Percentiles rank a stretch among this genome's conserved stretches.
Conservation (phyloP, 2,113 vertebrate genomes). For the Grammomys dolichurus region DNA sequence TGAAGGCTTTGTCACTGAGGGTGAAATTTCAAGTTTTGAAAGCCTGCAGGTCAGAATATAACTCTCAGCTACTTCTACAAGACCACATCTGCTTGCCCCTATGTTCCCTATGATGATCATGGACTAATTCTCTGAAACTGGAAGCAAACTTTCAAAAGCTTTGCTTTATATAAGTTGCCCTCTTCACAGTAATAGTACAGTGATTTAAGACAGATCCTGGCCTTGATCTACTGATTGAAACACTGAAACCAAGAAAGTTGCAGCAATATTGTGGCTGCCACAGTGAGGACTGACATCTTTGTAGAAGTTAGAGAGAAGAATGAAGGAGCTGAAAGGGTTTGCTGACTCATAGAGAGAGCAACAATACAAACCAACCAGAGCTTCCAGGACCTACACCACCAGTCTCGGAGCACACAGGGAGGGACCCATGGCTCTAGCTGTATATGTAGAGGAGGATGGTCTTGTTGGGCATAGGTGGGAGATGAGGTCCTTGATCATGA, state of each 20-base stretch:
- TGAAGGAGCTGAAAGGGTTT: too few species aligned
- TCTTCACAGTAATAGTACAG: not conserved
- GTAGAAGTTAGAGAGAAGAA: too few species aligned
- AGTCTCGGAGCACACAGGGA: too few species aligned
- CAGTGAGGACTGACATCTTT: not conserved
- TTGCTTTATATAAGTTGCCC: not conserved
- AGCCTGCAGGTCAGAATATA: not conserved
- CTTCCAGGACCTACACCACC: too few species aligned
- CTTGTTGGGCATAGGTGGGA: too few species aligned
- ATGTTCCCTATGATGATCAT: not conserved
- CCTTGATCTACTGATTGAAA: not conserved
- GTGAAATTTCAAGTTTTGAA: not conserved
- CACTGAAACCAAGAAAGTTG: not conserved
- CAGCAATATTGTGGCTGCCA: not conserved
- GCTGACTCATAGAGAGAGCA: too few species aligned
- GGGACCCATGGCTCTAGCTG: too few species aligned
- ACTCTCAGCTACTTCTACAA: not conserved
- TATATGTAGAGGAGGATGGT: too few species aligned
- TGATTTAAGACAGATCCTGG: not conserved
- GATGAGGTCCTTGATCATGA: too few species aligned
- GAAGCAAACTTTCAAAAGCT: not conserved
- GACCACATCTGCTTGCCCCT: not conserved
- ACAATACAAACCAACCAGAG: too few species aligned
- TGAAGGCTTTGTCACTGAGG: not conserved
- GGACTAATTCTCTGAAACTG: not conserved